Evolutionary conservation across 2,797 vertebrate genomes (phyloP).

Genomic region (Myotis pilosus): DNA sequence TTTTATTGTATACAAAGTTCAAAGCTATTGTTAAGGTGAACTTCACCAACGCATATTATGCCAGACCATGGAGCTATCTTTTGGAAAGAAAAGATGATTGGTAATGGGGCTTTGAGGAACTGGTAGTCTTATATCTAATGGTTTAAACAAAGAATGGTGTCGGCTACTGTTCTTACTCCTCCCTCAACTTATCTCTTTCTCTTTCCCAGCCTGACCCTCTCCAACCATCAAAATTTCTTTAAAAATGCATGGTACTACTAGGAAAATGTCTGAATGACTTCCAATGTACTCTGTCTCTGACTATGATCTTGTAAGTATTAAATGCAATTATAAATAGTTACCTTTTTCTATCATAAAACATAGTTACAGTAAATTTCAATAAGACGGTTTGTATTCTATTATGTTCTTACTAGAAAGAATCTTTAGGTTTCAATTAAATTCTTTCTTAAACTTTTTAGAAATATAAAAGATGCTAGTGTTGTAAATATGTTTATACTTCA

Average conservation of each 20-base stretch:
- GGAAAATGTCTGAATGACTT: background rate
- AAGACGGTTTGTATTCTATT: background rate
- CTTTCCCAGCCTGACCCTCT: background rate
- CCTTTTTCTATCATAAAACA: background rate
- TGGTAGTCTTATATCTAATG: background rate
- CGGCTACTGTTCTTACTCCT: background rate
- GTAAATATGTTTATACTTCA: background rate
- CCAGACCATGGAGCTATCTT: background rate
- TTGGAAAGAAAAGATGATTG: background rate
- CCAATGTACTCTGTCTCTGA: background rate
- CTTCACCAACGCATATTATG: background rate
- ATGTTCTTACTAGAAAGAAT: background rate
- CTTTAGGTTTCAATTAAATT: background rate
- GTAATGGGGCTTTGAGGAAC: background rate
- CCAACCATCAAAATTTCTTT: background rate
- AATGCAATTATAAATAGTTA: background rate
- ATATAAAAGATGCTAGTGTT: background rate
- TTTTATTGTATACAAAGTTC: background rate
- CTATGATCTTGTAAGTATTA: background rate
- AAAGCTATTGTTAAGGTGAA: background rate
- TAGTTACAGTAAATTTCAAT: background rate
- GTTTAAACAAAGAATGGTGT: background rate
- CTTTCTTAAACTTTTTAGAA: constrained; percentile 10
- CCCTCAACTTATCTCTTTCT: background rate
- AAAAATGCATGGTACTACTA: background rate